Base-by-base conservation (phyloP, 2,888 invertebrate species). In the Reticulitermes lucifugus region DNA sequence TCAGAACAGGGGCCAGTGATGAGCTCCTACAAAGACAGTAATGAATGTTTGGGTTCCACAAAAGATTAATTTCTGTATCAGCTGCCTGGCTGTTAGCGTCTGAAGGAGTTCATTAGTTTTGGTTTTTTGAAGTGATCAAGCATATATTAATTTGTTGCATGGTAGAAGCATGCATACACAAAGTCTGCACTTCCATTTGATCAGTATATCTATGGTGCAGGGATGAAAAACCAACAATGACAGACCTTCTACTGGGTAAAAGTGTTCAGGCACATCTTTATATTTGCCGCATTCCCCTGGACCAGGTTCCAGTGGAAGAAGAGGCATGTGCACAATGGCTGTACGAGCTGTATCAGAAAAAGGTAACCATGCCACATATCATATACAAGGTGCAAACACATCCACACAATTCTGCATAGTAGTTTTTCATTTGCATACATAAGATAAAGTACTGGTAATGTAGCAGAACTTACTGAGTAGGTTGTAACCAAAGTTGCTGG, bases 231-330 rank as follows among this genome's bases (percentile, higher is more conserved):
- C 96, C 97, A n/a, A 96, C 96, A 0, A 93, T 98, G 89, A 94
- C 93, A 70, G 96, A 94, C 89, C 91, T 98, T 88, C 90, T 98
- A 55, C 93, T 93, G 87, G 98, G 97, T 0, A 94, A 94, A 89
- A 91, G 92, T 59, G 93, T 97, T 0, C 93, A 93, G 87, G 96
- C 95, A 0, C 95, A 97, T 89, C 91, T 97, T 91, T 94, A 95
- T 89, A 94, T 97, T 88, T 94, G 95, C 87, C 93, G 98, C 89
- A 96, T 98, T 90, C 96, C 96, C 0, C 92, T 98, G 77, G 95
- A 96, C 79, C 93, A 94, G 83, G 93, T 98, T 55, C 98, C 98
- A 0, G 93, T 94, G 79, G 94, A 94, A 83, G 96, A 96, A 88
- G 94, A 94, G 87, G 94, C 92, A 82, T 96, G 96, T 84, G 94